phyloP scores from a whole-genome alignment of 2,113 vertebrate species.

The Cyprinodon variegatus region DNA sequence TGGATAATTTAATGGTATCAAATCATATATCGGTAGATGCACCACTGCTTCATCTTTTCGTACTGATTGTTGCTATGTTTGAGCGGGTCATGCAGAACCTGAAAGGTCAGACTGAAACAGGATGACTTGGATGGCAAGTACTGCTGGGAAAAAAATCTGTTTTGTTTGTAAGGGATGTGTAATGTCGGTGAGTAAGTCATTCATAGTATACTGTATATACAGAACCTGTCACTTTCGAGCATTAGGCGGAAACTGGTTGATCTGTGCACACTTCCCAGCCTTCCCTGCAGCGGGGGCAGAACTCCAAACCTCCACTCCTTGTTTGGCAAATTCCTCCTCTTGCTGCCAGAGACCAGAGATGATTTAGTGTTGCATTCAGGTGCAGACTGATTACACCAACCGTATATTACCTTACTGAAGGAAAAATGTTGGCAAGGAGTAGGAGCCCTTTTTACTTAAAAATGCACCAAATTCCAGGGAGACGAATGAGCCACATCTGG shows the following conservation, averaged over 20 bases:
- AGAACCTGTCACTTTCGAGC: slow-evolving; percentile 2
- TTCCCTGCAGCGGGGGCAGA: slow-evolving; percentile 14
- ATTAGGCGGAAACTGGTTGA: slow-evolving; percentile 11
- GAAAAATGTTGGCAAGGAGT: slow-evolving; percentile 26
- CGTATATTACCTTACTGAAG: slow-evolving; percentile 23
- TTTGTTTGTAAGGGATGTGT: not conserved
- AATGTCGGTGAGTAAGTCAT: slow-evolving; percentile 6
- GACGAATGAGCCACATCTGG: slow-evolving; percentile 23
- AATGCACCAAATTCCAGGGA: slow-evolving; percentile 40
- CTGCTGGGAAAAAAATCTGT: not conserved
- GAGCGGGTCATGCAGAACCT: not conserved
- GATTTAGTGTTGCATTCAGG: slow-evolving; percentile 62
- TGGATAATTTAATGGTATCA: too few species aligned
- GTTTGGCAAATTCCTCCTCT: slow-evolving; percentile 75
- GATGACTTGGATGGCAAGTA: not conserved
- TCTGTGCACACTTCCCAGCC: not conserved
- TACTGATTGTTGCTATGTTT: not conserved
- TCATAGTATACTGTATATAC: not conserved
- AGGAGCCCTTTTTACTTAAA: not conserved
- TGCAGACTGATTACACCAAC: slow-evolving; percentile 39
- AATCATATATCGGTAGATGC: too few species aligned
- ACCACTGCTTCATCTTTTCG: not conserved
- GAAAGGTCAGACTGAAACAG: too few species aligned
- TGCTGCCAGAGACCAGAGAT: slow-evolving; percentile 20
- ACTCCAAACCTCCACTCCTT: slow-evolving; percentile 53